Base-by-base conservation (phyloP, 2,113 vertebrate species). In the Peromyscus polionotus region DNA sequence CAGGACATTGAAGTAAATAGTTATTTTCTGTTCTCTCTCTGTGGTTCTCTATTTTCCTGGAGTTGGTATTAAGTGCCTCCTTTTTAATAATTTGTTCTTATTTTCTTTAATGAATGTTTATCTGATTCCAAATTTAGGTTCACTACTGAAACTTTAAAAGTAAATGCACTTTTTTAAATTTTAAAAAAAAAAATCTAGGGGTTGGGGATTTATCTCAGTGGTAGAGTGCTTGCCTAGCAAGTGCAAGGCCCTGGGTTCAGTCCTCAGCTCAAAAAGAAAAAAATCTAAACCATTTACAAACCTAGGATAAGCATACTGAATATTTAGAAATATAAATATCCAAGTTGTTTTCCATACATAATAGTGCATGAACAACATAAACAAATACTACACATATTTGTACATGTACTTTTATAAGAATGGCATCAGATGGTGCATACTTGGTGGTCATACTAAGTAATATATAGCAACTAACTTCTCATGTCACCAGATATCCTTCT, bases 261-360 rank as follows among this genome's bases (percentile, higher is more conserved):
- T 51, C 51, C 51, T 51, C 51, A 51, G 51, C 51, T 51, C 51
- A 51, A 51, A 51, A 51, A 51, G 42, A 51, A 88, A 72, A 39
- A 39, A 28, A 16, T 76, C 51, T 80, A 94, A 33, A 79, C 65
- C 33, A 88, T 84, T 68, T 12, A 87, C n/a, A 95, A 48, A 68
- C 11, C 13, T 61, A 28, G 51, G 54, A 61, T 87, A 92, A 90
- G 31, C 33, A 45, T 7, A 80, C 76, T 86, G 75, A 72, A n/a
- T 86, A 95, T 76, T 92, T 91, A 75, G 19, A n/a, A 84, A 88
- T 88, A 88, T 6, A 79, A 94, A 76, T 31, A 75, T 13, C n/a
- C 51, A 84, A 61, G 1, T 17, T 63, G 67, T 88, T 91, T 94
- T 79, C 13, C 36, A 51, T 28, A 33, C 2, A 61, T n/a, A 36